Conservation (phyloP, 2,797 vertebrate species). For the Morus bassanus region DNA sequence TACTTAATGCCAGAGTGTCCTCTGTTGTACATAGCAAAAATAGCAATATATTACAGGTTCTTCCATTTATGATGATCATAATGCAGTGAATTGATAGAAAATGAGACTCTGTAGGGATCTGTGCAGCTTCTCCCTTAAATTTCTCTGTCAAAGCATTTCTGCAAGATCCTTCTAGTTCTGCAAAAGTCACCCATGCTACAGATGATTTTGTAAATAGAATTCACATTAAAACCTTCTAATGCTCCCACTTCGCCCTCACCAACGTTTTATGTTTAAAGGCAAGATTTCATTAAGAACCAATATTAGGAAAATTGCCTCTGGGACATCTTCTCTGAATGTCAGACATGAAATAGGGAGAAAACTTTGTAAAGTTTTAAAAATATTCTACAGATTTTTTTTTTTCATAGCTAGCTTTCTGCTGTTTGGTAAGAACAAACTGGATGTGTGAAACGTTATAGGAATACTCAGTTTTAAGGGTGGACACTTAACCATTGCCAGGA, state of each 20-base stretch:
- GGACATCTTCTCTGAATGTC: background rate
- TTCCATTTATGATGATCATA: background rate
- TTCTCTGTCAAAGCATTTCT: background rate
- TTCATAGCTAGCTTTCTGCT: background rate
- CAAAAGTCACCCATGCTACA: background rate
- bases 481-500: background rate
- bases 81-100: background rate
- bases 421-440: background rate
- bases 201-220: background rate
- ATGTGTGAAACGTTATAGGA: background rate
- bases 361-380: background rate
- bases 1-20: slow-evolving; percentile 45
- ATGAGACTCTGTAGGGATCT: background rate
- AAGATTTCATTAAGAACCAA: background rate
- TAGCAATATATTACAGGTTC: background rate
- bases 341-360: background rate
- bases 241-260: accelerated
- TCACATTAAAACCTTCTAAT: background rate
- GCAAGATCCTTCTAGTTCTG: background rate
- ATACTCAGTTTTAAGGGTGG: background rate
- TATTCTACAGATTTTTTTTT: background rate
- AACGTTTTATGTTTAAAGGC: background rate
- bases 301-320: background rate
- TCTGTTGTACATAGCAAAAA: slow-evolving; percentile 46
- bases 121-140: background rate